Evolutionary conservation across 2,888 invertebrate species (phyloP).

Genomic region (Keiferia lycopersicella): DNA sequence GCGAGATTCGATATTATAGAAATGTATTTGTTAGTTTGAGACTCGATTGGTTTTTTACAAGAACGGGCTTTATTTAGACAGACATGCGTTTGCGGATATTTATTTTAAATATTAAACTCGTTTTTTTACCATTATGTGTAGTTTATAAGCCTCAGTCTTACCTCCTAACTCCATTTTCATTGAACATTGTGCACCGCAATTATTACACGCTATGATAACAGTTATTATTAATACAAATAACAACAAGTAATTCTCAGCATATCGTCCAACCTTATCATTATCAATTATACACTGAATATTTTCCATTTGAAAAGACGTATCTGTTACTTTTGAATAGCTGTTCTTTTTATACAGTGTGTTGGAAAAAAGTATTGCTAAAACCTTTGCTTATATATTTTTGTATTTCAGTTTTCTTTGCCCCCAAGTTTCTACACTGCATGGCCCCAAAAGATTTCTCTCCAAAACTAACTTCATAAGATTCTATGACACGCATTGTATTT

Average conservation of each 20-base stretch:
- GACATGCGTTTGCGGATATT: not conserved
- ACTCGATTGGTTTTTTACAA: not conserved
- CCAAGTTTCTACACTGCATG: constrained; percentile 10
- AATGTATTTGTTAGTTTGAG: not conserved
- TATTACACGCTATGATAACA: constrained; percentile 65
- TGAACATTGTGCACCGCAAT: constrained; percentile 68
- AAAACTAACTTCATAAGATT: constrained; percentile 16
- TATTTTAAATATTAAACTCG: not conserved
- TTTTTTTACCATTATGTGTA: not conserved
- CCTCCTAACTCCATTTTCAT: constrained; percentile 43
- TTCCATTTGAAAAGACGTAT: constrained; percentile 53
- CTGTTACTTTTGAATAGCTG: constrained; percentile 34
- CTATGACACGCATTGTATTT: constrained; percentile 6
- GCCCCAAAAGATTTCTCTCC: constrained; percentile 9
- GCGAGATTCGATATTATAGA: not conserved
- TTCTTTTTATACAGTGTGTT: not conserved
- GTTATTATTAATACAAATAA: constrained; percentile 68
- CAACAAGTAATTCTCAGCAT: constrained; percentile 66
- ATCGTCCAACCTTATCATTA: constrained; percentile 57
- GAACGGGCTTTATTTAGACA: not conserved
- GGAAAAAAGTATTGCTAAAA: too few relatives aligned
- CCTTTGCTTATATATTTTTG: not conserved
- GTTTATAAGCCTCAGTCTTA: not conserved
- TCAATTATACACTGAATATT: constrained; percentile 43
- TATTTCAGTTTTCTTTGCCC: constrained; percentile 4